Evolutionary conservation across 2,797 vertebrate species (phyloP), one percentile per base, ranked within the genome.

Genomic region (Ctenochaetus hawaiiensis): DNA sequence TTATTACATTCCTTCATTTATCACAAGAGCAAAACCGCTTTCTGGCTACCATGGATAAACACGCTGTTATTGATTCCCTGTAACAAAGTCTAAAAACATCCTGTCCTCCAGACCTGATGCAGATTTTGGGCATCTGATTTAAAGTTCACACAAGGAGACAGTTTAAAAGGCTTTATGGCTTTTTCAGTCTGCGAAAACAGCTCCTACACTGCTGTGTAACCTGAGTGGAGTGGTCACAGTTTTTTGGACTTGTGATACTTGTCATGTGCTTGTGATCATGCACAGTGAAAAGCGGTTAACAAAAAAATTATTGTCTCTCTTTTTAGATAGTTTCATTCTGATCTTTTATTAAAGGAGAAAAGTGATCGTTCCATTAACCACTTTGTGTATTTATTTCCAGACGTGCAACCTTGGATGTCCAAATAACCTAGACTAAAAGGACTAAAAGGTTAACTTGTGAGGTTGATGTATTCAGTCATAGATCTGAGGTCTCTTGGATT

Each of bases 1-100:
- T 63, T 16, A 22, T 72, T 22, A 58, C 75, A 83, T 89, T 83
- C 74, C 61, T 86, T 70, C 56, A 71, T 83, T 65, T 62, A 77
- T 66, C 57, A 72, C 52, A 77, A 62, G 58, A 78, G 63, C 34
- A 80, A 47, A 59, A 17, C 10, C 23, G 65, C 43, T 39, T 1
- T 9, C 56, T 30, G 16, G 18, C 70, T 41, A 17, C 39, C 48
- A 14, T 5, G 26, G 64, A 84, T 39, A 78, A 80, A 81, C 68
- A 68, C 3, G 45, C 39, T 61, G 54, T 72, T 76, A 67, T 34
- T 76, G 70, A 26, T 64, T 51, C 49, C 57, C 14, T 70, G 53
- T 73, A 30, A 30, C 30, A 30, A 30, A 30, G 51, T 26, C 39
- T n/a, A 34, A 73, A 68, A 67, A 82, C 70, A 69, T 77, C 66